Base-by-base conservation (phyloP, 2,113 vertebrate species). In the Tiliqua scincoides region DNA sequence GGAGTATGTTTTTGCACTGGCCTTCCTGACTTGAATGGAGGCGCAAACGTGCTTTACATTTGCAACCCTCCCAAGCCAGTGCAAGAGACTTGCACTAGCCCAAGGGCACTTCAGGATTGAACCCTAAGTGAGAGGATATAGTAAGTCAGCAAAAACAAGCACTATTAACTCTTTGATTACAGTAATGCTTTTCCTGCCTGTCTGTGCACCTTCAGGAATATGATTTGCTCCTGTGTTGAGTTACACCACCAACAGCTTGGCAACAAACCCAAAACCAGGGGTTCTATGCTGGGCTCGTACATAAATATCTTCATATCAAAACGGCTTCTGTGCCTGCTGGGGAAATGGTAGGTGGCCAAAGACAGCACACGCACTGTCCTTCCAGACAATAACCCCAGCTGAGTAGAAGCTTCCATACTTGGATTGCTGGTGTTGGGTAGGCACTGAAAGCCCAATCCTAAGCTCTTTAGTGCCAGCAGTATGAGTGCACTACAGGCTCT, bases 291-390 rank as follows among this genome's bases (percentile, higher is more conserved):
- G 76, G 40, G 20, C 92, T 88, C 48, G 89, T 0, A 0, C 79
- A 85, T 88, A 76, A 90, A 32, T 93, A 93, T 93, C 91, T 93
- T 48, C 1, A 84, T 70, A 94, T 93, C 89, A 71, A 91, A 93
- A 67, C 74, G 94, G 83, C 74, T 93, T 87, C 91, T 92, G 85
- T 93, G 91, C 87, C 90, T 93, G 82, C 89, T 93, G 88, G 87
- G 92, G 89, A 87, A 94, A 88, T 93, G 91, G 93, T 92, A 88
- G 90, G 90, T 90, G 0, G 86, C 93, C 93, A 94, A 92, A 90
- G 85, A 92, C 89, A 92, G 82, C 76, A 73, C 37, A 3, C 80
- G 83, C 85, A 3, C 89, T 63, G 35, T 89, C 85, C 83, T 89
- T 87, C 87, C 75, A 73, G 77, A 79, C 86, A 93, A 90, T 91